Conservation (phyloP, 2,113 vertebrate species). For the Cacatua alba region DNA sequence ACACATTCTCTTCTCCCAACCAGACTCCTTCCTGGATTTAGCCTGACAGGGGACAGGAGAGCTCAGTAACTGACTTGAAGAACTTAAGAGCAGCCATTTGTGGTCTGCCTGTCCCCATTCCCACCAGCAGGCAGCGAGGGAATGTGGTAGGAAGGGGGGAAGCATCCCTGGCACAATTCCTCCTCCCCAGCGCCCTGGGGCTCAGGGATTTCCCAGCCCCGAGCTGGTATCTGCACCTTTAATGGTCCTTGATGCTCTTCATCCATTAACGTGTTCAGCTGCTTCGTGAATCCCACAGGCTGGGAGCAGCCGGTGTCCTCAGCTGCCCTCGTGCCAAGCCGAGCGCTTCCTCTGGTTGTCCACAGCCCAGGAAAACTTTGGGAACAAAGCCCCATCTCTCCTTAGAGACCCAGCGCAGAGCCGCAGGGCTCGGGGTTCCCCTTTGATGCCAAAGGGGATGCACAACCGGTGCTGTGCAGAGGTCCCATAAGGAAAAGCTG, state of each 20-base stretch:
- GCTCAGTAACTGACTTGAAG: neutral
- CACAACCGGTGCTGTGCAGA: neutral
- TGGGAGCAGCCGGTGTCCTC: neutral
- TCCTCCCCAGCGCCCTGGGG: neutral
- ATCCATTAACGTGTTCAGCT: neutral
- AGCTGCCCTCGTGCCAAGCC: neutral
- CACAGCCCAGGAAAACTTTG: neutral
- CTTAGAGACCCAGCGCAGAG: neutral
- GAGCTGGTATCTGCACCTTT: neutral
- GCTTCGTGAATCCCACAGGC: neutral
- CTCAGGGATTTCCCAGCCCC: neutral
- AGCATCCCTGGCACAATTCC: neutral
- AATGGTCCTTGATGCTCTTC: neutral
- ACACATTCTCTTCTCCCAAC: neutral
- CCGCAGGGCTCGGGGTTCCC: neutral
- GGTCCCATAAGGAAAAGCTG: accelerated
- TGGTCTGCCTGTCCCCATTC: neutral
- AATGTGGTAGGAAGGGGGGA: neutral
- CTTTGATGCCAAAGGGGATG: neutral
- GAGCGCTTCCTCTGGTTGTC: neutral
- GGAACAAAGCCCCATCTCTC: neutral
- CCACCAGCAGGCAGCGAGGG: neutral
- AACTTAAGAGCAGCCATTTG: neutral
- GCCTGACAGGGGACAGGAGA: neutral
- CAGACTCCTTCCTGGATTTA: neutral